Conservation (phyloP, 2,888 invertebrate species). For the Machimus atricapillus region DNA sequence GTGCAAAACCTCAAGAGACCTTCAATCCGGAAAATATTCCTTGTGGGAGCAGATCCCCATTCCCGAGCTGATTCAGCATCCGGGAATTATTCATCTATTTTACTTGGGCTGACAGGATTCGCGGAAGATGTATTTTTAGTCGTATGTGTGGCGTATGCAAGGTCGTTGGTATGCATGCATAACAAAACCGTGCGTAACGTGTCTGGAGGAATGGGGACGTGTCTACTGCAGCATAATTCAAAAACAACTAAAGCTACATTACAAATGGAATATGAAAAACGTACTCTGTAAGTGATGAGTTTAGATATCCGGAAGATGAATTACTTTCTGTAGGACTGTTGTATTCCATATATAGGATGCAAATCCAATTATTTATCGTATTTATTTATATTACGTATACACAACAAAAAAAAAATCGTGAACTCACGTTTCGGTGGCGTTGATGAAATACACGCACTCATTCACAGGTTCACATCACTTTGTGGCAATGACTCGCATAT, state of each 20-base stretch:
- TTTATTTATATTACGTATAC: not conserved
- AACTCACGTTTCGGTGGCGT: not conserved
- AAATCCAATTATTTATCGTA: slow-evolving; percentile 36
- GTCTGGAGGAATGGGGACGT: not conserved
- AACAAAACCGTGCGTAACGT: not conserved
- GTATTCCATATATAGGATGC: slow-evolving; percentile 17
- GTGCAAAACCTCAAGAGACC: not conserved
- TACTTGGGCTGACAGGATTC: not conserved
- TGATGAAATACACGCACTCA: not conserved
- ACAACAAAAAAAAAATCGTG: not conserved
- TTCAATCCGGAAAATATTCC: slow-evolving; percentile 5
- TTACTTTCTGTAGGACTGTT: not conserved
- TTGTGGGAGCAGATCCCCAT: not conserved
- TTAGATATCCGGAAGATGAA: not conserved
- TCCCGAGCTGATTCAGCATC: not conserved
- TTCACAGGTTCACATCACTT: slow-evolving; percentile 20
- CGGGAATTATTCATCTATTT: not conserved
- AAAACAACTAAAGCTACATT: not conserved
- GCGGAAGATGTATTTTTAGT: not conserved
- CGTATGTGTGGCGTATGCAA: not conserved
- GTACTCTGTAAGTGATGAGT: not conserved
- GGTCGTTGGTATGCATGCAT: not conserved
- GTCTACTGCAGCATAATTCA: not conserved
- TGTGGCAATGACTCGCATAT: not conserved
- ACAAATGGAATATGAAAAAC: not conserved